Conservation (phyloP, 2,797 vertebrate genomes). For the Chaetophractus vellerosus region DNA sequence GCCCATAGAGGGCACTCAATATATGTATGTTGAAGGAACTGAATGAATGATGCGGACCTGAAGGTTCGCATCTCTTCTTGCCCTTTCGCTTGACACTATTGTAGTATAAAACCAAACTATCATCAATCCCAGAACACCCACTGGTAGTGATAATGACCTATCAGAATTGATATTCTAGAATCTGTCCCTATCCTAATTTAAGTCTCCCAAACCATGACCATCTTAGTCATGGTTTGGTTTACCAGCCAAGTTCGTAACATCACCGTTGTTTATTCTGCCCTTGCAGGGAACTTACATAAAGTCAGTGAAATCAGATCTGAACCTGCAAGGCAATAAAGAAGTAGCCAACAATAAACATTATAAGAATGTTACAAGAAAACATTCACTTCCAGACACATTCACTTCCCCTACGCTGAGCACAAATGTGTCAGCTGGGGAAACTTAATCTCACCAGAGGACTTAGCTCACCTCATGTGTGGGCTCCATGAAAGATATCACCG, state of each 20-base stretch:
- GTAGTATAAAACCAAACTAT: slow-evolving; percentile 3
- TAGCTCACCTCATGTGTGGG: background rate
- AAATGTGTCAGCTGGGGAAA: slow-evolving; percentile 35
- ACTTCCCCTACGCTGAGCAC: background rate
- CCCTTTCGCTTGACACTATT: background rate
- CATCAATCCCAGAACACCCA: background rate
- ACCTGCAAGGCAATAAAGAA: slow-evolving; percentile 41
- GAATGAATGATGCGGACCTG: background rate
- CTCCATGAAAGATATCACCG: background rate
- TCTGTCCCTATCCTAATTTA: background rate
- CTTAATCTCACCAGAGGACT: slow-evolving; percentile 50
- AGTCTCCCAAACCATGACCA: background rate
- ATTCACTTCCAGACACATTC: background rate
- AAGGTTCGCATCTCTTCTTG: background rate
- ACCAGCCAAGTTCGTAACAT: slow-evolving; percentile 52
- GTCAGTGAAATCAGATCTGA: slow-evolving; percentile 65
- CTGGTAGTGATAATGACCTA: background rate
- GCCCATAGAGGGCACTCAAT: background rate
- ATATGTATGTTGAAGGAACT: background rate
- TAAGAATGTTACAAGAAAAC: too few species aligned
- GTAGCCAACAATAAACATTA: slow-evolving; percentile 27
- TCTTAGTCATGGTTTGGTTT: too few species aligned
- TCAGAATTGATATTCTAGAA: slow-evolving; percentile 18
- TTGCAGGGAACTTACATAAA: background rate
- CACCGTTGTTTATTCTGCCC: slow-evolving; percentile 43